These are phyloP conservation scores for Drosophila nr. perissopoda DNA, from an alignment of 2,888 invertebrate genomes.

Conservation along the genomic window DNA sequence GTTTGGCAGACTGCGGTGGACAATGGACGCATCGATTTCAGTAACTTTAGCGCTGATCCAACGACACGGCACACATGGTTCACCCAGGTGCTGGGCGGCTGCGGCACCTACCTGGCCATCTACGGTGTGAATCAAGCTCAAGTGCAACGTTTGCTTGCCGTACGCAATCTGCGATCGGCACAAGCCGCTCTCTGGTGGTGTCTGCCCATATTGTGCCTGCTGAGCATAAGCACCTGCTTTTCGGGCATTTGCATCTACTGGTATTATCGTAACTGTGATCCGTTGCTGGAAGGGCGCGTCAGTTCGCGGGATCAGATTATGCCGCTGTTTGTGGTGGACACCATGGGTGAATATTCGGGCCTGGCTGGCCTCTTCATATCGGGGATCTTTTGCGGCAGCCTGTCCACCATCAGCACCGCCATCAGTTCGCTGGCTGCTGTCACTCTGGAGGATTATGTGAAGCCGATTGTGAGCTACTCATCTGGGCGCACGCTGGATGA, in stretches of 20 bases:
- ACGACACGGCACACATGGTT: slow-evolving; percentile 94
- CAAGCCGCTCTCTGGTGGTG: slow-evolving; percentile 92
- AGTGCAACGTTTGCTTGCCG: slow-evolving; percentile 90
- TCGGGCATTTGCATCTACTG: slow-evolving; percentile 94
- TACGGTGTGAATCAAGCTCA: slow-evolving; percentile 96
- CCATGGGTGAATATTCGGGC: slow-evolving; percentile 90
- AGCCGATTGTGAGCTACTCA: slow-evolving; percentile 85
- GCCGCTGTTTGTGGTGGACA: slow-evolving; percentile 92
- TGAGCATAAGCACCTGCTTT: slow-evolving; percentile 91
- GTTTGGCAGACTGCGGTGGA: slow-evolving; percentile 90
- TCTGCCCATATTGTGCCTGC: slow-evolving; percentile 90
- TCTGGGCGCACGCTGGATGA: slow-evolving; percentile 84
- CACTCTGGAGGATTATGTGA: slow-evolving; percentile 94
- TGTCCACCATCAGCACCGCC: slow-evolving; percentile 96
- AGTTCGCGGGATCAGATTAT: slow-evolving; percentile 90
- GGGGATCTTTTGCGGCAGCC: slow-evolving; percentile 95
- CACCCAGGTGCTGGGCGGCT: slow-evolving; percentile 92
- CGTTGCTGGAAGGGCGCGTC: slow-evolving; percentile 88
- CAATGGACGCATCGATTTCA: slow-evolving; percentile 90
- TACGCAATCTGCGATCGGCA: slow-evolving; percentile 89
- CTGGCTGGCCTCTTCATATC: slow-evolving; percentile 95
- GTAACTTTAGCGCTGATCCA: slow-evolving; percentile 90
- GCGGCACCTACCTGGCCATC: slow-evolving; percentile 91
- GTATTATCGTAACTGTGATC: slow-evolving; percentile 93
- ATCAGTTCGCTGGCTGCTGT: slow-evolving; percentile 96